A percentile compares a stretch with the other conserved stretches of the same genome.
Evolutionary conservation across 2,113 vertebrate species (phyloP).

Genomic region (Triplophysa siluroides): DNA sequence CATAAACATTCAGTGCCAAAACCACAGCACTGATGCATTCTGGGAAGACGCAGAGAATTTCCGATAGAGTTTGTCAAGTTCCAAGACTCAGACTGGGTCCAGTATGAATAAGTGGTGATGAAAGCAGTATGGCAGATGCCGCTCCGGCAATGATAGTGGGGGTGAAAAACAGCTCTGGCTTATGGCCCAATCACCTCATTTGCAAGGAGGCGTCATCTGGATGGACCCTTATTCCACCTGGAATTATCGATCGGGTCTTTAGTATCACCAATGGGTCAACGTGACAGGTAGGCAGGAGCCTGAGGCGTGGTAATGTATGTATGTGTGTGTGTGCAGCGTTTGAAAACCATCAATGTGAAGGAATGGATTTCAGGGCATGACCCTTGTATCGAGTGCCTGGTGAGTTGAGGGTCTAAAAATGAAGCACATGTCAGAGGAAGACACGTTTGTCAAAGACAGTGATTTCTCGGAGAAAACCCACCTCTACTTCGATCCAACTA

Average conservation of each 20-base stretch:
- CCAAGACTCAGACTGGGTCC: neutral
- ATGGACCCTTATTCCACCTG: conserved; percentile 15
- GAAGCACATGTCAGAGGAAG: neutral
- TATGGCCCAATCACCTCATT: neutral
- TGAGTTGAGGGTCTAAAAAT: conserved; percentile 1
- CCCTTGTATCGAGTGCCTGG: neutral
- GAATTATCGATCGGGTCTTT: conserved; percentile 20
- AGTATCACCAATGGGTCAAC: conserved; percentile 13
- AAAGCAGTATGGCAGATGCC: neutral
- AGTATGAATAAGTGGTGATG: neutral
- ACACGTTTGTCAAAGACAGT: neutral
- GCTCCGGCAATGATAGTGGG: neutral
- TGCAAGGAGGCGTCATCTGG: neutral
- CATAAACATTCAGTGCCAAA: neutral
- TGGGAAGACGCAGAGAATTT: neutral
- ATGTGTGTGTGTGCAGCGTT: neutral
- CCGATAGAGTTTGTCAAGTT: neutral
- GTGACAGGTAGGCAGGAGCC: neutral
- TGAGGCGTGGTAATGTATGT: conserved; percentile 8
- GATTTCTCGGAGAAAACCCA: neutral
- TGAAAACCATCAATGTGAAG: conserved; percentile 1
- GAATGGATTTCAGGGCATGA: neutral
- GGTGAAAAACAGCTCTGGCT: conserved; percentile 10
- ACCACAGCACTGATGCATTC: neutral
- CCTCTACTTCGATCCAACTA: neutral